Evolutionary conservation across 2,888 invertebrate species (phyloP).

Genomic region (Bimastos eiseni): DNA sequence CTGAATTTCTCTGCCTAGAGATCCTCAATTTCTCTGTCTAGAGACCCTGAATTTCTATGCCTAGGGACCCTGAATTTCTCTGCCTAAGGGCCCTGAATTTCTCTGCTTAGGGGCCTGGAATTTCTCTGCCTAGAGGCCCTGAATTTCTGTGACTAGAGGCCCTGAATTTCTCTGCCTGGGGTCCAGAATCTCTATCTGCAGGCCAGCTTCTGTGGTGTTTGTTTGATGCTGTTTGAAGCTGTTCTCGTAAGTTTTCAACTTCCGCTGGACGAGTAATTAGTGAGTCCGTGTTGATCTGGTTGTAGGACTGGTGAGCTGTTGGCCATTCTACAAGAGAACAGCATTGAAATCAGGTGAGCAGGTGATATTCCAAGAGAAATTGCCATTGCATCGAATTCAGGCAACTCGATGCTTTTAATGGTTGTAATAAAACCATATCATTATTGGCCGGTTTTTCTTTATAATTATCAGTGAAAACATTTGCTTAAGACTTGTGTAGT

Average conservation of each 20-base stretch:
- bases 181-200: too few species aligned
- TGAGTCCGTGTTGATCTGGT: conserved; percentile 30
- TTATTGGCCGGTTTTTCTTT: background rate
- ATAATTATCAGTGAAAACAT: background rate
- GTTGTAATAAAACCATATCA: too few species aligned
- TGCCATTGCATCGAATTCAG: background rate
- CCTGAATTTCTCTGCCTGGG: too few species aligned
- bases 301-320: conserved; percentile 70
- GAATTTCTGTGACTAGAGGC: too few species aligned
- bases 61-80: too few species aligned
- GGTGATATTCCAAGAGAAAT: background rate
- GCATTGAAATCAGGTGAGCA: conserved; percentile 68
- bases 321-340: conserved; percentile 73
- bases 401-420: background rate
- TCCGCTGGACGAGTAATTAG: background rate
- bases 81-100: too few species aligned
- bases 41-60: too few species aligned
- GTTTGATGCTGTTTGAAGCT: background rate
- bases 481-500: background rate
- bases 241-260: background rate
- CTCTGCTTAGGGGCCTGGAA: too few species aligned
- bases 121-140: too few species aligned
- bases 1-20: too few species aligned
- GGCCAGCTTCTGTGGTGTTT: background rate
- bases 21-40: too few species aligned